phyloP scores from a whole-genome alignment of 2,888 invertebrate genomes.

The Laspeyria flexula region DNA sequence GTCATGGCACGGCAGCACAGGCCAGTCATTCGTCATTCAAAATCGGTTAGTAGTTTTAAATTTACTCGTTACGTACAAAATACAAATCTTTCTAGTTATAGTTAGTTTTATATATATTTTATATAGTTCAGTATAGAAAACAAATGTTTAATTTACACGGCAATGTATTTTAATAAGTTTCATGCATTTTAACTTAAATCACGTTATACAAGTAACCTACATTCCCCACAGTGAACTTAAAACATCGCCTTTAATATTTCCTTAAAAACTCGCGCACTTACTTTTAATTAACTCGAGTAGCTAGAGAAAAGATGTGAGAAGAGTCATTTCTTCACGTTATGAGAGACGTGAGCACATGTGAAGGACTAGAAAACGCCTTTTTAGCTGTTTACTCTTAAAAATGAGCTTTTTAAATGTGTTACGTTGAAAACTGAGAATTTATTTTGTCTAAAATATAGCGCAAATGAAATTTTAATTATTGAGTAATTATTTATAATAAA shows the following conservation, averaged over 20 bases:
- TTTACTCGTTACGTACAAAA: no score
- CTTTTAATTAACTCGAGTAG: slow-evolving; percentile 73
- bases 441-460: not conserved
- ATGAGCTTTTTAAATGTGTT: slow-evolving; percentile 22
- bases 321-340: slow-evolving; percentile 62
- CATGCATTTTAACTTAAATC: slow-evolving; percentile 3
- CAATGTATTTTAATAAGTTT: not conserved
- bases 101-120: no score
- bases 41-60: no score
- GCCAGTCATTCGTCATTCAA: no score
- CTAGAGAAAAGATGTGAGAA: slow-evolving; percentile 42
- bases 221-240: slow-evolving; percentile 8
- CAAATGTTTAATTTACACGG: not conserved
- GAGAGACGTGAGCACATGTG: slow-evolving; percentile 65
- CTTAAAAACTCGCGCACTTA: slow-evolving; percentile 52
- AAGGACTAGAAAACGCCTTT: slow-evolving; percentile 47
- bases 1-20: no score
- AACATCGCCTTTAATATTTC: slow-evolving; percentile 51
- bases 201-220: slow-evolving; percentile 2
- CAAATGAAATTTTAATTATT: no score
- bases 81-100: no score
- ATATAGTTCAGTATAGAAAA: not conserved
- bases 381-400: slow-evolving; percentile 19
- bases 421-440: slow-evolving; percentile 4
- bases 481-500: no score